A percentile compares a stretch with the other conserved stretches of the same genome.
phyloP scores from a whole-genome alignment of 2,797 vertebrate species.

The Cryptoblepharus egeriae region DNA sequence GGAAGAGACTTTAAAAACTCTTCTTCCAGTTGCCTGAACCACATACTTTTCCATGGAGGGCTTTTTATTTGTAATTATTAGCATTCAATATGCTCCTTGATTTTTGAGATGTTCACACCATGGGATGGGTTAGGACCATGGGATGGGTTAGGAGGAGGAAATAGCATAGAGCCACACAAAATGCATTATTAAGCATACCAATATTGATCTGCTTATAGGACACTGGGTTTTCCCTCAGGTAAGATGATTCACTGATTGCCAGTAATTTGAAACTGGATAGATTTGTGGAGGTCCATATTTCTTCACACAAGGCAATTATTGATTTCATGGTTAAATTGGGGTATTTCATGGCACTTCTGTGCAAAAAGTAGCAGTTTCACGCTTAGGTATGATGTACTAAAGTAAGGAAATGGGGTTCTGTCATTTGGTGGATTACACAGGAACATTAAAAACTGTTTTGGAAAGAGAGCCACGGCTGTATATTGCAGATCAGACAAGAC shows the following conservation, averaged over 20 bases:
- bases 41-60: background rate
- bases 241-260: background rate
- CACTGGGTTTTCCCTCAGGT: background rate
- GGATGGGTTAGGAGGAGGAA: background rate
- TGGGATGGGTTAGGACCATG: background rate
- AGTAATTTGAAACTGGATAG: background rate
- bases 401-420: background rate
- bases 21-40: background rate
- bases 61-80: background rate
- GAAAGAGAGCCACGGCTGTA: background rate
- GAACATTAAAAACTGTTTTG: background rate
- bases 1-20: background rate
- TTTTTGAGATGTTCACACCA: background rate
- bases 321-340: conserved; percentile 8
- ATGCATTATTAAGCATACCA: background rate
- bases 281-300: background rate
- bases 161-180: background rate
- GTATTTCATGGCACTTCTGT: conserved; percentile 6
- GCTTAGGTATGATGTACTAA: background rate
- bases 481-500: background rate
- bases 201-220: background rate
- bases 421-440: background rate
- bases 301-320: background rate
- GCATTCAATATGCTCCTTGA: background rate
- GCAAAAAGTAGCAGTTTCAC: background rate